Percentiles rank a stretch among this genome's conserved stretches.
phyloP scores from a whole-genome alignment of 2,797 vertebrate genomes.

The Ctenochaetus hawaiiensis region DNA sequence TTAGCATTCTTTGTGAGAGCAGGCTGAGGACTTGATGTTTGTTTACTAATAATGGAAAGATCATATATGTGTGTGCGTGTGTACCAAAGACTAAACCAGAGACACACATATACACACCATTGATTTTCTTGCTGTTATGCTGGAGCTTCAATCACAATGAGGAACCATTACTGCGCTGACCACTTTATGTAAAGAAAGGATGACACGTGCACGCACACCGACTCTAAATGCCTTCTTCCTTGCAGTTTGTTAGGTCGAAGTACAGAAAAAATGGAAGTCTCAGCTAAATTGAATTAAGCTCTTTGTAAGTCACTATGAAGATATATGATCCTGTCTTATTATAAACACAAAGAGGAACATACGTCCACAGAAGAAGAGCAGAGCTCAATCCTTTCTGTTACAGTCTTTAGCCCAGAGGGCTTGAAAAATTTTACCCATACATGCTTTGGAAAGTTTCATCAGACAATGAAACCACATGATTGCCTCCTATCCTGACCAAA shows the following conservation, averaged over 20 bases:
- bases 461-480: constrained; percentile 52
- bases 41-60: constrained; percentile 44
- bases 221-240: constrained; percentile 43
- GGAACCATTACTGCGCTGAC: constrained; percentile 71
- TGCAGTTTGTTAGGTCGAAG: constrained; percentile 60
- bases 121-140: constrained; percentile 73
- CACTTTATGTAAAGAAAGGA: constrained; percentile 64
- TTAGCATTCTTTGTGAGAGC: constrained; percentile 30
- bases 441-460: constrained; percentile 52
- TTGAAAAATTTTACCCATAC: constrained; percentile 20
- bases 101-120: constrained; percentile 51
- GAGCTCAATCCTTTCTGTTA: constrained; percentile 27
- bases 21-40: constrained; percentile 30
- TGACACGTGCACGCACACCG: constrained; percentile 32
- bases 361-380: not conserved
- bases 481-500: constrained; percentile 31
- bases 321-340: constrained; percentile 63
- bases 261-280: constrained; percentile 52
- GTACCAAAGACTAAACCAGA: constrained; percentile 27
- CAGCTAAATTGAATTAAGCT: constrained; percentile 73
- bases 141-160: constrained; percentile 76
- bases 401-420: constrained; percentile 16
- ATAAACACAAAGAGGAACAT: constrained; percentile 38
- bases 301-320: constrained; percentile 60
- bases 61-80: constrained; percentile 17